These are phyloP conservation scores for Aporophyla nigra DNA, from an alignment of 2,888 invertebrate genomes.

Conservation along the genomic window DNA sequence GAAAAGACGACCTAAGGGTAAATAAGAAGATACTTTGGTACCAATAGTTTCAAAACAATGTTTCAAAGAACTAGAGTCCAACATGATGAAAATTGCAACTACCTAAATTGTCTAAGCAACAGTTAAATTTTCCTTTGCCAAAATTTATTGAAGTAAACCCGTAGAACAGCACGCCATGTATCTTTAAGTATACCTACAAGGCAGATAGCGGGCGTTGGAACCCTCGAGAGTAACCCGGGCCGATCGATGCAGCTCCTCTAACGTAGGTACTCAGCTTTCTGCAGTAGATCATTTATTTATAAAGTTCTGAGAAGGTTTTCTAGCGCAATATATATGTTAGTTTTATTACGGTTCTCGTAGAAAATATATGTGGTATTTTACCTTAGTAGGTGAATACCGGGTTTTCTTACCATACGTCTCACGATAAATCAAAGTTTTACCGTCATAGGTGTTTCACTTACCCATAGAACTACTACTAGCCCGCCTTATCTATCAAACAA, in stretches of 20 bases:
- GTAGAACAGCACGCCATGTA: constrained; percentile 16
- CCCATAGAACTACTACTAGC: neutral
- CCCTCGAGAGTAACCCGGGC: constrained; percentile 74
- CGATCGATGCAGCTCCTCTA: constrained; percentile 81
- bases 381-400: neutral
- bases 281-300: constrained; percentile 38
- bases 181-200: constrained; percentile 18
- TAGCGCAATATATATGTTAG: neutral
- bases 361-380: neutral
- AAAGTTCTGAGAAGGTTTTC: constrained; percentile 6
- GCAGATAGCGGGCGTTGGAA: constrained; percentile 34
- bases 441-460: neutral
- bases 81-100: neutral
- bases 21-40: constrained; percentile 31
- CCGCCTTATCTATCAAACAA: neutral
- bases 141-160: neutral
- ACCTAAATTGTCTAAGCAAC: neutral
- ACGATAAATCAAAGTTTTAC: constrained; percentile 1
- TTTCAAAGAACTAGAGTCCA: neutral
- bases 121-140: neutral
- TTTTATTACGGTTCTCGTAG: neutral
- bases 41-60: neutral
- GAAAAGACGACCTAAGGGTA: constrained; percentile 38
- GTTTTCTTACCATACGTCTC: neutral
- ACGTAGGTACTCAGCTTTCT: constrained; percentile 20